These are phyloP conservation scores for Lophura nycthemera DNA, from an alignment of 2,113 vertebrate species.

Conservation along the genomic window DNA sequence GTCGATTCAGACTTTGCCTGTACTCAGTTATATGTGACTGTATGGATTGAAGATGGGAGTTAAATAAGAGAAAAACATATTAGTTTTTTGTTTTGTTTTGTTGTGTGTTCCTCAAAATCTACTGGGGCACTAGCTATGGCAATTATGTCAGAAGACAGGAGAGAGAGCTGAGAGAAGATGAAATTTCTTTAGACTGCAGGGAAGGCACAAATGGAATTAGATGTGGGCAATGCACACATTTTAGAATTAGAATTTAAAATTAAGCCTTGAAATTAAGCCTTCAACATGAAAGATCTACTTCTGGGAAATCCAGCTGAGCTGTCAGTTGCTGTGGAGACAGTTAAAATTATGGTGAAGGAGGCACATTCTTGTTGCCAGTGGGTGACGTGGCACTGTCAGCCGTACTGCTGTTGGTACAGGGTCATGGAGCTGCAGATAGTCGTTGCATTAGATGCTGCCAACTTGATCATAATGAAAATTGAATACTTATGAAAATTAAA, in stretches of 20 bases:
- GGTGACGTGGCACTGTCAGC: background rate
- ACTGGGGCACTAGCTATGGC: background rate
- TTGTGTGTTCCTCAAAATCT: constrained; percentile 7
- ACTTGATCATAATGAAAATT: background rate
- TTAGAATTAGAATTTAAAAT: constrained; percentile 60
- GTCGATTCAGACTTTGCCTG: background rate
- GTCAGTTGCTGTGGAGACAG: constrained; percentile 44
- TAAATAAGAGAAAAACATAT: background rate
- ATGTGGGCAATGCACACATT: background rate
- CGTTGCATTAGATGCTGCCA: background rate
- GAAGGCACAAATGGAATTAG: constrained; percentile 61
- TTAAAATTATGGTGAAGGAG: constrained; percentile 20
- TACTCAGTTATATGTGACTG: background rate
- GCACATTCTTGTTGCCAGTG: background rate
- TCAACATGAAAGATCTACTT: background rate
- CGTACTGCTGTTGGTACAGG: background rate
- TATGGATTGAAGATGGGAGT: background rate
- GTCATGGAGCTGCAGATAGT: background rate
- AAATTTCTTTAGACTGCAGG: background rate
- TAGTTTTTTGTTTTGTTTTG: background rate
- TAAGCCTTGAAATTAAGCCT: constrained; percentile 57
- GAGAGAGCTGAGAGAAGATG: background rate
- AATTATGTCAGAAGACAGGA: constrained; percentile 33
- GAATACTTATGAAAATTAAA: background rate
- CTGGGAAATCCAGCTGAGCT: constrained; percentile 47